Conservation (phyloP, 1,140 invertebrate genomes). For the Papilio polyxenes region DNA sequence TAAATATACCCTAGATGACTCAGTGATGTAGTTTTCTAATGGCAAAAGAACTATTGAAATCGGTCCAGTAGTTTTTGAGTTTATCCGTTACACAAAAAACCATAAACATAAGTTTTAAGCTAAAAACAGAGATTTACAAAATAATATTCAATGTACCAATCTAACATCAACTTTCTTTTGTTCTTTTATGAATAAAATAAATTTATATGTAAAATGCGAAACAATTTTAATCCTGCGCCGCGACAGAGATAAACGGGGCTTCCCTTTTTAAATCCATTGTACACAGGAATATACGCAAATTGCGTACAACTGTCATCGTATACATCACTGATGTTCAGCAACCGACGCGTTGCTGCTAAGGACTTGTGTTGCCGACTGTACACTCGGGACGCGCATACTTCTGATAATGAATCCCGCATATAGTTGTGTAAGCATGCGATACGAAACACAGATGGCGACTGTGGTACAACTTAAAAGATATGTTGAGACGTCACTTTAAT, state of each 20-base stretch:
- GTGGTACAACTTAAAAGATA: slow-evolving; percentile 23
- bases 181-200: not conserved
- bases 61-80: no score
- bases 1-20: no score
- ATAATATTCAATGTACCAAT: no score
- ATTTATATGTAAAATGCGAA: not conserved
- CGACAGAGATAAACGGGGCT: not conserved
- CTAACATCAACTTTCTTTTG: no score
- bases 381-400: slow-evolving; percentile 1
- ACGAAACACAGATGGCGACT: not conserved
- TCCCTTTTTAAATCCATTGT: not conserved
- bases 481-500: not conserved
- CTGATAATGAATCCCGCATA: slow-evolving; percentile 27
- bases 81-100: no score
- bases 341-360: not conserved
- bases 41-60: no score
- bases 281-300: slow-evolving; percentile 9
- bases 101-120: no score
- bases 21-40: no score
- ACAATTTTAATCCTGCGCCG: slow-evolving; percentile 13
- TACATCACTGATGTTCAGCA: not conserved
- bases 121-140: no score
- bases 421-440: not conserved
- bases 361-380: not conserved
- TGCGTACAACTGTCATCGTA: not conserved